Evolutionary conservation across 2,113 vertebrate species (phyloP).

Genomic region (Tichodroma muraria): DNA sequence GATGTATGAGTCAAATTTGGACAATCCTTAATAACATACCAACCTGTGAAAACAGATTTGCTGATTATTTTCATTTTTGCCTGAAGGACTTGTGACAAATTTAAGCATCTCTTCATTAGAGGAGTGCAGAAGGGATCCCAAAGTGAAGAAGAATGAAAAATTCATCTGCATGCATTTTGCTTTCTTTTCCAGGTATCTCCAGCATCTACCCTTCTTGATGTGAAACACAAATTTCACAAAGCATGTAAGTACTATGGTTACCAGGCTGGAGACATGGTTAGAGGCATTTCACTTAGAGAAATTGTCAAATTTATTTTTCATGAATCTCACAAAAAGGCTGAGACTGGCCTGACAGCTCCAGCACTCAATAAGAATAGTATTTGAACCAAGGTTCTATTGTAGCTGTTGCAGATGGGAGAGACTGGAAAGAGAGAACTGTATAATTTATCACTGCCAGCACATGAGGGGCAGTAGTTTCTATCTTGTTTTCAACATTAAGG

Average conservation of each 20-base stretch:
- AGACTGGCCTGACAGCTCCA: not conserved
- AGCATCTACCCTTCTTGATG: constrained; percentile 72
- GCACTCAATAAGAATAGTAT: not conserved
- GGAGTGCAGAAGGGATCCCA: not conserved
- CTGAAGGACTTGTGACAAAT: not conserved
- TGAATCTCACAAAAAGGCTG: not conserved
- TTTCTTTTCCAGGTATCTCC: constrained; percentile 71
- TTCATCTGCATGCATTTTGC: not conserved
- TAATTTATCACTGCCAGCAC: constrained; percentile 1
- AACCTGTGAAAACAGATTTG: not conserved
- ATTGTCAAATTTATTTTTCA: not conserved
- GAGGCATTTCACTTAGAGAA: not conserved
- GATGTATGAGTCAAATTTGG: not conserved
- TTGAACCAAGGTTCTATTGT: not conserved
- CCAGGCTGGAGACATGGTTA: not conserved
- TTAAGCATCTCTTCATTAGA: not conserved
- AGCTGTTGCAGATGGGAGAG: not conserved
- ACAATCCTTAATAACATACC: not conserved
- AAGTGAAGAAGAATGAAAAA: not conserved
- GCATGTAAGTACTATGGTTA: constrained; percentile 64
- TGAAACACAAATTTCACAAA: constrained; percentile 80
- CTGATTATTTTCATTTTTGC: not conserved
- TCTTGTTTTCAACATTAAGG: not conserved
- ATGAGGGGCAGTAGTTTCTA: not conserved
- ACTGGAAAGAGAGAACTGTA: not conserved